phyloP scores from a whole-genome alignment of 2,113 vertebrate genomes.

The Festucalex cinctus region DNA sequence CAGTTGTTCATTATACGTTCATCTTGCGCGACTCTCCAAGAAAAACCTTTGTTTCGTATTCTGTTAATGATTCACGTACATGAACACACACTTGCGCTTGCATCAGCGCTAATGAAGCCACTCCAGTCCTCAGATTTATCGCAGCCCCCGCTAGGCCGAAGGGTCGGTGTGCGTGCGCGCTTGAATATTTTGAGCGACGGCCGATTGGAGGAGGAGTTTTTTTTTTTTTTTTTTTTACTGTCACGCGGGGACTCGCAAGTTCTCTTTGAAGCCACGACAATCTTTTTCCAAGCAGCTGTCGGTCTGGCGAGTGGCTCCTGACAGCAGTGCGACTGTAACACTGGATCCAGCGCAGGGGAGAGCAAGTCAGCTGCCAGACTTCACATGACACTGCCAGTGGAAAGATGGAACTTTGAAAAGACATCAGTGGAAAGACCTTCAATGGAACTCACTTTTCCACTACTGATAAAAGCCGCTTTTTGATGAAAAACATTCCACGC shows the following conservation, averaged over 20 bases:
- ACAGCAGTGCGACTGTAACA: conserved; percentile 42
- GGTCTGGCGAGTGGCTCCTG: conserved; percentile 46
- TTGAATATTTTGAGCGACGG: conserved; percentile 24
- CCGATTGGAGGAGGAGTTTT: conserved; percentile 18
- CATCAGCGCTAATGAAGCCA: conserved; percentile 20
- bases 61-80: conserved; percentile 56
- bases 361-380: conserved; percentile 52
- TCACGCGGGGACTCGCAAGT: conserved; percentile 37
- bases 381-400: conserved; percentile 53
- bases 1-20: conserved; percentile 49
- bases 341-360: conserved; percentile 51
- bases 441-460: conserved; percentile 32
- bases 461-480: conserved; percentile 42
- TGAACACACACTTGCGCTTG: conserved; percentile 46
- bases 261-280: conserved; percentile 35
- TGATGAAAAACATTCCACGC: conserved; percentile 18
- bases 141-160: conserved; percentile 22
- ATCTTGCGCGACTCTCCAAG: conserved; percentile 40
- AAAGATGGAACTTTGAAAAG: conserved; percentile 57
- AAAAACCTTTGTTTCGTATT: conserved; percentile 54
- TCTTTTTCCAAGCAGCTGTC: conserved; percentile 58
- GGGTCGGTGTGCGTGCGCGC: conserved; percentile 24
- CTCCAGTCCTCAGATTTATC: conserved; percentile 51
- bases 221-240: conserved; percentile 17
- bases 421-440: conserved; percentile 51